phyloP scores from a whole-genome alignment of 1,140 invertebrate genomes.

The Pissodes strobi region DNA sequence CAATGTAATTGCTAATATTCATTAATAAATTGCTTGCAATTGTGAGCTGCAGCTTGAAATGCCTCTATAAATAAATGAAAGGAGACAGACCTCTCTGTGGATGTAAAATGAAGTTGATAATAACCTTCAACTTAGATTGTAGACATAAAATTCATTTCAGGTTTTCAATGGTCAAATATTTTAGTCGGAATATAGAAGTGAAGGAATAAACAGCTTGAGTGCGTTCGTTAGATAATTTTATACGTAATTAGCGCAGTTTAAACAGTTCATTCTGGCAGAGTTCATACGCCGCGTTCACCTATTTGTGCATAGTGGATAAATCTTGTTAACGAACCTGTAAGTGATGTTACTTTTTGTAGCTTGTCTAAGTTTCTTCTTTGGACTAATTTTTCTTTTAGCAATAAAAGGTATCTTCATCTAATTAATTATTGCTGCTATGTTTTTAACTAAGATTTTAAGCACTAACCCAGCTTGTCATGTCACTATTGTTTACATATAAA shows the following conservation, averaged over 20 bases:
- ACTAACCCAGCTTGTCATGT: too few relatives aligned
- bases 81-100: conserved; percentile 39
- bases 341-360: conserved; percentile 7
- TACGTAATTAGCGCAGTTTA: conserved; percentile 14
- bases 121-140: conserved; percentile 49
- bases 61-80: conserved; percentile 44
- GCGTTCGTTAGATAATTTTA: conserved; percentile 25
- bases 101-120: conserved; percentile 47
- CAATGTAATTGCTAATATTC: conserved; percentile 41
- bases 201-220: conserved; percentile 39
- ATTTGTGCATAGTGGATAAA: conserved; percentile 17
- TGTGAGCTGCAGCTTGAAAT: conserved; percentile 41
- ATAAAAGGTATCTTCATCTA: background rate
- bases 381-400: background rate
- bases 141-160: conserved; percentile 50
- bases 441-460: too few relatives aligned
- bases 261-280: background rate
- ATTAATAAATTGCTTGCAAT: conserved; percentile 42
- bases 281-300: conserved; percentile 1
- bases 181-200: conserved; percentile 46
- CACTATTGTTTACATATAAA: too few relatives aligned
- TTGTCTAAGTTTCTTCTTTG: background rate
- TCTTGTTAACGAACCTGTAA: conserved; percentile 19
- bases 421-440: background rate
- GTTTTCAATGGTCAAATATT: conserved; percentile 49